phyloP scores from a whole-genome alignment of 2,888 invertebrate genomes.

The Mythimna ferrago region DNA sequence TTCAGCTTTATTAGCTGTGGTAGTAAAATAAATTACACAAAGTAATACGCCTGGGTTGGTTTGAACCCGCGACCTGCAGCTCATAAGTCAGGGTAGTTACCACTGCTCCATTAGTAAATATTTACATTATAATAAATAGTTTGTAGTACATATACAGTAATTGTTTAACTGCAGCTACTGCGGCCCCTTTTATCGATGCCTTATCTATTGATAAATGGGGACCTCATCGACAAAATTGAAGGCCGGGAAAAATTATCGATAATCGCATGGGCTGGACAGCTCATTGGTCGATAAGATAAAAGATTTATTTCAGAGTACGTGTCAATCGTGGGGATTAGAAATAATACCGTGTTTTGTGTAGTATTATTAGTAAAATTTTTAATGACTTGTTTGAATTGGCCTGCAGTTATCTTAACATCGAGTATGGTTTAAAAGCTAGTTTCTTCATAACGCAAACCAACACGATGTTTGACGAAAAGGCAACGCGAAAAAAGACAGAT shows the following conservation, averaged over 20 bases:
- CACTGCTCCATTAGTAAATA: constrained; percentile 15
- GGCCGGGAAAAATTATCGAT: constrained; percentile 53
- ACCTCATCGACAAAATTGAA: constrained; percentile 48
- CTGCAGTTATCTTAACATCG: neutral
- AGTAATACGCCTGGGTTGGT: no score
- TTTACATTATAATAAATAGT: constrained; percentile 25
- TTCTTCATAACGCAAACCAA: no score
- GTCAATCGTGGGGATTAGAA: constrained; percentile 18
- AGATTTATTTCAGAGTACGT: constrained; percentile 48
- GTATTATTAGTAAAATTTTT: constrained; percentile 9
- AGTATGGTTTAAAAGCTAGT: no score
- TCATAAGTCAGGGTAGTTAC: no score
- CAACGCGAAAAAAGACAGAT: no score
- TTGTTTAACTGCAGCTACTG: constrained; percentile 54
- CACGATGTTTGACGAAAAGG: no score
- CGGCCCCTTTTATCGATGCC: constrained; percentile 61
- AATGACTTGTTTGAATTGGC: constrained; percentile 14
- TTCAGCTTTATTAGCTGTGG: no score
- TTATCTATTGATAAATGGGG: constrained; percentile 57
- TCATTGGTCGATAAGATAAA: constrained; percentile 52
- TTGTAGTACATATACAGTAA: constrained; percentile 43
- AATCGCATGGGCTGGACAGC: constrained; percentile 41
- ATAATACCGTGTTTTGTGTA: constrained; percentile 6
- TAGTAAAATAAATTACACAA: no score
- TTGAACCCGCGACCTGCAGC: no score